Base-by-base conservation (phyloP, 2,888 invertebrate species). In the Notocelia uddmanniana region DNA sequence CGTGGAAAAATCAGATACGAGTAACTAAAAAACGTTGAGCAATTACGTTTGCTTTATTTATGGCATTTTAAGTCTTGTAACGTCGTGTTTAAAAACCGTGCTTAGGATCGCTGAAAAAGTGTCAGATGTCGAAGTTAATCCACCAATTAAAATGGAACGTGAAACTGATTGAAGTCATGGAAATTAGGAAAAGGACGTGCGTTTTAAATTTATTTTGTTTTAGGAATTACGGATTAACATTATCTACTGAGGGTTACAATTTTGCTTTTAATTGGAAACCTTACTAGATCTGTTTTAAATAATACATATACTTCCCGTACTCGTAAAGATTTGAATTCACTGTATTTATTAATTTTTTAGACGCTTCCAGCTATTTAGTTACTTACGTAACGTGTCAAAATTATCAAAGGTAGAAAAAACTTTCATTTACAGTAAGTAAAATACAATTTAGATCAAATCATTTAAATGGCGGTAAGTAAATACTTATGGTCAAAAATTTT, bases 1-100 rank as follows among this genome's bases (percentile, higher is more conserved):
- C 78, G 81, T 78, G 83, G 81, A 82, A 86, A 85, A 87, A 91
- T 92, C 91, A 84, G 93, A 93, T 92, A n/a, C n/a, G n/a, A n/a
- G n/a, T n/a, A 90, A 84, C 88, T 92, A 92, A 93, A 93, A 93
- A 93, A 90, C 92, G 89, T n/a, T 81, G 79, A 78, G 88, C 92
- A 93, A 93, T 92, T 92, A 92, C 89, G 85, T 81, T 80, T 77
- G 83, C 81, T 87, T 90, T 92, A 92, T 91, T 91, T 85, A 74
- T 81, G 69, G 82, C 82, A 79, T 85, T 85, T 83, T 76, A 77
- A 76, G 75, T 77, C 80, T 83, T 83, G 79, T 80, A 77, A 80
- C 78, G 81, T 85, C 82, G 85, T 76, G 84, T 80, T 60, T 78
- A 76, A 71, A 74, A 82, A 80, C 79, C 82, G 80, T 78, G 77